phyloP scores from a whole-genome alignment of 2,797 vertebrate species.

The Monodelphis domestica region DNA sequence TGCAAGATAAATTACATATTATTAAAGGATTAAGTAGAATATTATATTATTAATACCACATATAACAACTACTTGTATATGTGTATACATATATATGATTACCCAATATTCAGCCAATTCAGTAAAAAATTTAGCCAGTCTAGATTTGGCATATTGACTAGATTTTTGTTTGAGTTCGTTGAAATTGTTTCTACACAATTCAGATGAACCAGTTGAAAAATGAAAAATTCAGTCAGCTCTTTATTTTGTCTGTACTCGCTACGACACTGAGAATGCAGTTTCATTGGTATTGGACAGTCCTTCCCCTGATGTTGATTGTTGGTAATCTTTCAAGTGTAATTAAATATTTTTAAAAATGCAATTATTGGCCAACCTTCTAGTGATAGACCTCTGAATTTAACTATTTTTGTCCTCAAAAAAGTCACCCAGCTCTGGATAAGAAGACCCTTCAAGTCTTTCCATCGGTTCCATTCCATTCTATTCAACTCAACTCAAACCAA shows the following conservation, averaged over 20 bases:
- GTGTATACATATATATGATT: slow-evolving; percentile 20
- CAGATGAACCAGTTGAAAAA: slow-evolving; percentile 53
- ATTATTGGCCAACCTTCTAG: not conserved
- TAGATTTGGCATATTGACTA: slow-evolving; percentile 30
- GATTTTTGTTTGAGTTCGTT: slow-evolving; percentile 61
- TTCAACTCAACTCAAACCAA: not conserved
- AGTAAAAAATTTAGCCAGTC: slow-evolving; percentile 59
- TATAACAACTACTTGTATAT: not conserved
- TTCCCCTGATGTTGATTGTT: not conserved
- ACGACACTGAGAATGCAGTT: slow-evolving; percentile 45
- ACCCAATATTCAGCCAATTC: slow-evolving; percentile 49
- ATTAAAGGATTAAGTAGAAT: not conserved
- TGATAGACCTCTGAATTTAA: not conserved
- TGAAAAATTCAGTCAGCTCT: slow-evolving; percentile 48
- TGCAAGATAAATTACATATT: not conserved
- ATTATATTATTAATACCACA: not conserved
- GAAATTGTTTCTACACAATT: slow-evolving; percentile 51
- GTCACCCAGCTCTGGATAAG: not conserved
- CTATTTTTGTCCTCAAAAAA: not conserved
- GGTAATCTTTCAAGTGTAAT: not conserved
- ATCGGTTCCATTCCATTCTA: not conserved
- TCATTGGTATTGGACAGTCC: slow-evolving; percentile 3
- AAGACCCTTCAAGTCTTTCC: not conserved
- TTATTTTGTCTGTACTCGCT: slow-evolving; percentile 61
- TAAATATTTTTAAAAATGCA: not conserved